A percentile compares a stretch with the other conserved stretches of the same genome.
These are phyloP conservation scores for Ptyas mucosa DNA, from an alignment of 2,113 vertebrate species.

Conservation along the genomic window DNA sequence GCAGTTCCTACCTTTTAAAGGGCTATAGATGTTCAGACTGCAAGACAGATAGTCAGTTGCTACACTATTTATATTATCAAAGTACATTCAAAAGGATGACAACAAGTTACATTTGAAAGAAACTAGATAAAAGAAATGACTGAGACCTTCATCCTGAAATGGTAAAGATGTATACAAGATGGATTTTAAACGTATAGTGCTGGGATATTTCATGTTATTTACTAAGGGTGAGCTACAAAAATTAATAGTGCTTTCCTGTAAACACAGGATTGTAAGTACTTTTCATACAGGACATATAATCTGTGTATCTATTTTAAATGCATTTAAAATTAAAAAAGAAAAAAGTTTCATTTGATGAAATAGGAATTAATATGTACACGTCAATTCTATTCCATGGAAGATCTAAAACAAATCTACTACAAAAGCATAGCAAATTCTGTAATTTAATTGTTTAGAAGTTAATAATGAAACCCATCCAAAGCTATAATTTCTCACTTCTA, in stretches of 20 bases:
- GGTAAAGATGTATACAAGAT: not conserved
- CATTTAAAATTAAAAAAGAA: constrained; percentile 7
- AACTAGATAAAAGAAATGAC: not conserved
- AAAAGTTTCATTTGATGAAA: constrained; percentile 18
- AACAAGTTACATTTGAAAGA: not conserved
- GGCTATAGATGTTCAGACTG: not conserved
- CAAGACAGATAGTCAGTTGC: not conserved
- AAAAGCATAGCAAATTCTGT: not conserved
- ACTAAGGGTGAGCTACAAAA: not conserved
- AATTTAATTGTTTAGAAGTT: not conserved
- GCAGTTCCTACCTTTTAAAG: not conserved
- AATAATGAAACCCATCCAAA: not conserved
- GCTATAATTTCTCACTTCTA: not conserved
- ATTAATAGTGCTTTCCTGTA: constrained; percentile 10
- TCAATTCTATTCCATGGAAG: constrained; percentile 13
- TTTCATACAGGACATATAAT: not conserved
- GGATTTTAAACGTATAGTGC: not conserved
- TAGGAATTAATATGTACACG: not conserved
- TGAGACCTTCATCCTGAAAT: not conserved
- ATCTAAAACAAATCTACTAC: not conserved
- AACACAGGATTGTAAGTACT: constrained; percentile 20
- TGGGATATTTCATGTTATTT: not conserved
- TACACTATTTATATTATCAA: not conserved
- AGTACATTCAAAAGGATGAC: not conserved
- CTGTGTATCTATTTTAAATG: not conserved